A percentile compares a stretch with the other conserved stretches of the same genome.
Conservation (phyloP, 1,140 invertebrate genomes). For the Hesperophylax magnus region DNA sequence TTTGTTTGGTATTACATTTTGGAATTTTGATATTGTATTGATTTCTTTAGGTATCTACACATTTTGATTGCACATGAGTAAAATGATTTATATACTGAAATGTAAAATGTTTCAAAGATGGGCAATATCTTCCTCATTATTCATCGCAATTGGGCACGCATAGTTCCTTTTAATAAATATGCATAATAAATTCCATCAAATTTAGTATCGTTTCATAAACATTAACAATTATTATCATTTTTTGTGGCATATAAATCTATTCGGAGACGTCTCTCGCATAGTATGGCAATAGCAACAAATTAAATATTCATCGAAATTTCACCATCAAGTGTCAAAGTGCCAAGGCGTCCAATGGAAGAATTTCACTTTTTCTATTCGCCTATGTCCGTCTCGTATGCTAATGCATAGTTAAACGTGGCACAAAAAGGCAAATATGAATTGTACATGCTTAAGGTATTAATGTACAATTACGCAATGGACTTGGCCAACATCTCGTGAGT, state of each 20-base stretch:
- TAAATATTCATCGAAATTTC: conserved; percentile 18
- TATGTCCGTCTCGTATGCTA: conserved; percentile 24
- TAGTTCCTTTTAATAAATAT: no score
- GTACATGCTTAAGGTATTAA: conserved; percentile 35
- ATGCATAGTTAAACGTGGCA: not conserved
- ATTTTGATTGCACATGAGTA: no score
- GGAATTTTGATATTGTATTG: no score
- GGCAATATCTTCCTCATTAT: no score
- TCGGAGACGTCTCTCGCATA: not conserved
- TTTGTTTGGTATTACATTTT: no score
- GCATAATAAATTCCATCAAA: no score
- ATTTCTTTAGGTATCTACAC: no score
- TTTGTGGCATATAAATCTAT: not conserved
- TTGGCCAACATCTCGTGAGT: conserved; percentile 53
- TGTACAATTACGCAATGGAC: conserved; percentile 42
- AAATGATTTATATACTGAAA: no score
- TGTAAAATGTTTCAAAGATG: no score
- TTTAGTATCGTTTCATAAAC: not conserved
- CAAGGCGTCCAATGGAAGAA: conserved; percentile 3
- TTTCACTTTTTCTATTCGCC: conserved; percentile 30
- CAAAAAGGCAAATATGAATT: conserved; percentile 27
- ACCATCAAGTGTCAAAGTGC: conserved; percentile 16
- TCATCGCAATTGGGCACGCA: no score
- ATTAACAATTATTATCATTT: not conserved
- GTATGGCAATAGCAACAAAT: not conserved